Percentiles rank a stretch among this genome's conserved stretches.
These are phyloP conservation scores for Meteorus sp. DNA, from an alignment of 1,140 invertebrate genomes.

Conservation along the genomic window DNA sequence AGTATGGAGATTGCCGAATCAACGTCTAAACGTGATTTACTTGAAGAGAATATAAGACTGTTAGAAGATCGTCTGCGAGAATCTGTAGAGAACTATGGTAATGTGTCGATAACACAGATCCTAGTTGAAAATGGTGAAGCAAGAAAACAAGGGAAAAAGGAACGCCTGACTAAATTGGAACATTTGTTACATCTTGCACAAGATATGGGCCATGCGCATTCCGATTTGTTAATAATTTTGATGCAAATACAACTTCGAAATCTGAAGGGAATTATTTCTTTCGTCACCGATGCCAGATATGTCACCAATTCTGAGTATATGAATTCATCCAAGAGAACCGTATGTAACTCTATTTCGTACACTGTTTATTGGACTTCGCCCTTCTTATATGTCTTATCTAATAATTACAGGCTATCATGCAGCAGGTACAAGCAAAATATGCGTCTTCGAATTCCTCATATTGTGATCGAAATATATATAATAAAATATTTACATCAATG, in stretches of 20 bases:
- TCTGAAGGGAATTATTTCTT: constrained; percentile 23
- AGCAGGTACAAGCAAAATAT: constrained; percentile 43
- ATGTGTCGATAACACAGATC: constrained; percentile 39
- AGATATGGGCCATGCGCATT: constrained; percentile 46
- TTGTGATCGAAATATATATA: constrained; percentile 41
- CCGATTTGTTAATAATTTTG: constrained; percentile 47
- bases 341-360: too few species aligned
- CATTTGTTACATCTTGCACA: constrained; percentile 38
- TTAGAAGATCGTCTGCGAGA: constrained; percentile 41
- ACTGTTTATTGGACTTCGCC: too few species aligned
- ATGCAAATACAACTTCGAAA: constrained; percentile 42
- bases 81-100: constrained; percentile 35
- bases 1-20: constrained; percentile 45
- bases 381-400: too few species aligned
- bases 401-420: constrained; percentile 48
- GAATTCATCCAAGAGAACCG: too few species aligned
- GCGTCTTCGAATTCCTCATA: constrained; percentile 26
- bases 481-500: constrained; percentile 44
- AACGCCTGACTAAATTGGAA: constrained; percentile 40
- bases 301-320: too few species aligned
- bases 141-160: constrained; percentile 36
- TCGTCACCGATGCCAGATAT: too few species aligned
- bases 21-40: constrained; percentile 39
- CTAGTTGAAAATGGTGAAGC: constrained; percentile 36
- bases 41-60: constrained; percentile 44